phyloP scores from a whole-genome alignment of 1,140 invertebrate species.

The Philopotamus ludificatus region DNA sequence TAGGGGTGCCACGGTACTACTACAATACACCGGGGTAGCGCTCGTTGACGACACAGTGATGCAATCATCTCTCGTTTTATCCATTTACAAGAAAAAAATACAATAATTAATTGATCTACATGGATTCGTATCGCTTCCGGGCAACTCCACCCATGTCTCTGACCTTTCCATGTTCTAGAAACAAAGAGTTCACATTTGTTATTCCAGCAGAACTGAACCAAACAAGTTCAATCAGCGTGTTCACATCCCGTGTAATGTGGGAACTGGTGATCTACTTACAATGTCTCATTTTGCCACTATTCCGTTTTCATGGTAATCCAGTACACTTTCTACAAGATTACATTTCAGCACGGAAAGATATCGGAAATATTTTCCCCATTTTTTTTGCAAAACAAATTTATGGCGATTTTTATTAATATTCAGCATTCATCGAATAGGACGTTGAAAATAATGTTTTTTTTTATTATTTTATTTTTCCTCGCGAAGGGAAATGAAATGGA shows the following conservation, averaged over 20 bases:
- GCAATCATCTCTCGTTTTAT: neutral
- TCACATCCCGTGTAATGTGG: constrained; percentile 31
- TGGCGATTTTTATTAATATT: no score
- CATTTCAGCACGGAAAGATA: no score
- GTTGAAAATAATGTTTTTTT: no score
- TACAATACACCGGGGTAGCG: no score
- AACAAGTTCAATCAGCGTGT: constrained; percentile 33
- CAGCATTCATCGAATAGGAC: no score
- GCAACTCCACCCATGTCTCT: neutral
- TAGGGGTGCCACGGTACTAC: neutral
- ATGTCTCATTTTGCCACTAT: neutral
- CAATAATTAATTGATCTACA: neutral
- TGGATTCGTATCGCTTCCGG: neutral
- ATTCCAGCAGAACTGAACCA: constrained; percentile 17
- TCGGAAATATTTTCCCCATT: no score
- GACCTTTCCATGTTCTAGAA: neutral
- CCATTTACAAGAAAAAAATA: neutral
- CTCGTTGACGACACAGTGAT: neutral
- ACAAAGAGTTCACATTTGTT: constrained; percentile 10
- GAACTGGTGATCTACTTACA: constrained; percentile 9
- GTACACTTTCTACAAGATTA: no score
- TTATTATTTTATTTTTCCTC: no score
- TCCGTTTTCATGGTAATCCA: neutral
- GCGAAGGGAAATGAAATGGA: no score
- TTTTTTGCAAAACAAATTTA: no score